Conservation (phyloP, 2,797 vertebrate species). For the Propithecus perrieri region DNA sequence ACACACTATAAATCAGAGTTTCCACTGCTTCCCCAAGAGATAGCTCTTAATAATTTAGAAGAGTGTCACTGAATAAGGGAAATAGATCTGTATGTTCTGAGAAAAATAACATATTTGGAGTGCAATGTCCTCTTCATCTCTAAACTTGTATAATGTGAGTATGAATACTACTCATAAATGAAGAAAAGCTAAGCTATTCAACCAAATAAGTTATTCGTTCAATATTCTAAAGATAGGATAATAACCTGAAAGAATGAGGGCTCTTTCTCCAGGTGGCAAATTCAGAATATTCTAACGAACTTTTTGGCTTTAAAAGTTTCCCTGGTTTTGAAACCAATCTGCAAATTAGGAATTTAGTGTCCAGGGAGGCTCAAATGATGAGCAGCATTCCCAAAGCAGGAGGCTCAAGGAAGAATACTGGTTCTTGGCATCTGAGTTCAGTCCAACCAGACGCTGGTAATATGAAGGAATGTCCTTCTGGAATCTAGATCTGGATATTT, state of each 20-base stretch:
- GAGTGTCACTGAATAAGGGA: neutral
- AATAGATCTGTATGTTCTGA: neutral
- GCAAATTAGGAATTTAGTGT: neutral
- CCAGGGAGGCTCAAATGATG: neutral
- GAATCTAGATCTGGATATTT: neutral
- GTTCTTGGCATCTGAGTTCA: neutral
- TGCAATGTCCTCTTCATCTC: neutral
- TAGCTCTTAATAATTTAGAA: neutral
- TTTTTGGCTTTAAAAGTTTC: neutral
- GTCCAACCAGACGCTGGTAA: neutral
- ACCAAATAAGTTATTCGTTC: neutral
- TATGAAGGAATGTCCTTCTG: neutral
- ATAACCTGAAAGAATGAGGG: neutral
- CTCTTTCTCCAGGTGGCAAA: neutral
- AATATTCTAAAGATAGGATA: neutral
- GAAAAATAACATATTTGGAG: neutral
- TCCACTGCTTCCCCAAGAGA: neutral
- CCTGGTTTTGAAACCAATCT: constrained; percentile 1
- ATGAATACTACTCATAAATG: neutral
- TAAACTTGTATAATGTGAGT: neutral
- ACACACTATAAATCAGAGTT: neutral
- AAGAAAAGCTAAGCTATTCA: neutral
- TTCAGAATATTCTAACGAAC: neutral
- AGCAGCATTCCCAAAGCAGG: neutral
- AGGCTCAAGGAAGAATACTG: neutral